Base-by-base conservation (phyloP, 2,888 invertebrate genomes). In the Chirona hameri region DNA sequence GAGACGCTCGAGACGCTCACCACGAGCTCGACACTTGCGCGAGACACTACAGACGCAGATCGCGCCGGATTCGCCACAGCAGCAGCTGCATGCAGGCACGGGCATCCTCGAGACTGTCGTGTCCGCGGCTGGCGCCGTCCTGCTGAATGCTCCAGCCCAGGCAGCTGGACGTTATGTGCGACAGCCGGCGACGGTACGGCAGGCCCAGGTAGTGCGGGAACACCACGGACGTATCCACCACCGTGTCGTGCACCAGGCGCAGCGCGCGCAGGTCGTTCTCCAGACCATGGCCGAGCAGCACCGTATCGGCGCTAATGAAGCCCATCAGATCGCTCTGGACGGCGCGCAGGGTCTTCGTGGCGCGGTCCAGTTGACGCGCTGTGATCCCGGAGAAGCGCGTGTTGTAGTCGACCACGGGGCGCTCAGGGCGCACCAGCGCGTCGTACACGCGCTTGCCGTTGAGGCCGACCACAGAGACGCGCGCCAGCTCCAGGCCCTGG, bases 101-200 rank as follows among this genome's bases (percentile, higher is more conserved):
- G 0, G 89, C 89, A 86, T 89, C 89, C 84, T 89, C 89, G 55
- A 86, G 85, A 85, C 89, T 89, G 87, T 89, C 89, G 85, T 90
- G 89, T 31, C 89, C 89, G 55, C 88, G 88, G 52, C 88, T 88
- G 39, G 86, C 87, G 83, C 87, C 87, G 83, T 87, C 86, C 81
- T 87, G 85, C 84, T 89, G 89, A 52, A 89, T 89, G 82, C 87
- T 87, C 83, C 87, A 87, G 84, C 88, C 86, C n/a, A 89, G 86
- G 81, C 86, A 86, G 31, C 88, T 87, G 10, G 86, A 85, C 85
- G 87, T 87, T 29, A 89, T 86, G 46, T 86, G 88, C 82, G 86
- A 87, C 65, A 90, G 86, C 15, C 89, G 89, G 83, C 89, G 85
- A 82, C 89, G 89, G 84, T 86, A 88, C 7, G 89, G 89, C 14